Percentiles rank a stretch among this genome's conserved stretches.
phyloP scores from a whole-genome alignment of 2,113 vertebrate species.

The Parotia lawesii region DNA sequence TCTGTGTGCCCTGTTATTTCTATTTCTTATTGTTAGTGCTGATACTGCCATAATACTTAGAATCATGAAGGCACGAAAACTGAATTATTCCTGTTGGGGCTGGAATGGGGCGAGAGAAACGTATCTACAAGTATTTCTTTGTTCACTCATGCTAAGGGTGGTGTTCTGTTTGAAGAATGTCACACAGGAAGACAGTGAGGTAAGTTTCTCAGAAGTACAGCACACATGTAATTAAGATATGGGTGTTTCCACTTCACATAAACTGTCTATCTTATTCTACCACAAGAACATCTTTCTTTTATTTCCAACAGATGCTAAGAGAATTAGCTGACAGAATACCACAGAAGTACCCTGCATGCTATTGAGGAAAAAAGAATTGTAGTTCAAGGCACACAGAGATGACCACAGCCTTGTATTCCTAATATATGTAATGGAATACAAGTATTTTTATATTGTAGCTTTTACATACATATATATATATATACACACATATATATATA shows the following conservation, averaged over 20 bases:
- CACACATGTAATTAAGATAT: background rate
- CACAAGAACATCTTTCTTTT: background rate
- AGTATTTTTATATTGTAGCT: background rate
- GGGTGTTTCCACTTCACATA: background rate
- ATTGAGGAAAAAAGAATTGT: background rate
- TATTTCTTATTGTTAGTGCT: background rate
- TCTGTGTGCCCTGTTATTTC: background rate
- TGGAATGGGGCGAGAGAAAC: rapidly evolving
- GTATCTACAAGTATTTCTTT: background rate
- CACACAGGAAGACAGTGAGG: background rate
- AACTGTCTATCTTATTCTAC: background rate
- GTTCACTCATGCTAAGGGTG: background rate
- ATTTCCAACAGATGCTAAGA: background rate
- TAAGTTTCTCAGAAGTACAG: background rate
- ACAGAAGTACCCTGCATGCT: background rate
- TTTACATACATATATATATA: too few species aligned
- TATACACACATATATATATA: too few species aligned
- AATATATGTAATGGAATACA: rapidly evolving
- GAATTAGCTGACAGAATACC: background rate
- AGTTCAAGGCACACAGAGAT: background rate
- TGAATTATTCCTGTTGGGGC: background rate
- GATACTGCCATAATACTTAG: background rate
- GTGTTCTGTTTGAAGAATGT: background rate
- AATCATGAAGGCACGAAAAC: background rate
- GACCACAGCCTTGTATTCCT: background rate